phyloP scores from a whole-genome alignment of 2,888 invertebrate genomes.

The Drosophila limbata region DNA sequence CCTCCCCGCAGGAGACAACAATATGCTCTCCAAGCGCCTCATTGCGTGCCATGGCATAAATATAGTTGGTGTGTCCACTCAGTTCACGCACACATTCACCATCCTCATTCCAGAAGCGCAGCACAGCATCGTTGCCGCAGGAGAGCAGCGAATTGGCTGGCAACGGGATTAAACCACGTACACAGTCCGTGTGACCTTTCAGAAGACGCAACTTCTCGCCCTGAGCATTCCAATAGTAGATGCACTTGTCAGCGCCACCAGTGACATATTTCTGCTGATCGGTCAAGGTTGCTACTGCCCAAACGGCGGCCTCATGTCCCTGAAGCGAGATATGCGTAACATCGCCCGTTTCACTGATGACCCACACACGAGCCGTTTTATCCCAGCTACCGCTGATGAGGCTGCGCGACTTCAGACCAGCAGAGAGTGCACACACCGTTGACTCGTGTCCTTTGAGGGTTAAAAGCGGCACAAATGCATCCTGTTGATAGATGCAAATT shows the following conservation, averaged over 20 bases:
- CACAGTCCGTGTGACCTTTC: conserved; percentile 96
- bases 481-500: conserved; percentile 92
- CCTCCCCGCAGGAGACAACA: conserved; percentile 95
- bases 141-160: conserved; percentile 92
- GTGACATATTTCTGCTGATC: conserved; percentile 87
- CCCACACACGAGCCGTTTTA: conserved; percentile 94
- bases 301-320: conserved; percentile 94
- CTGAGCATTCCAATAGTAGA: conserved; percentile 92
- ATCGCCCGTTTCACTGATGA: conserved; percentile 86
- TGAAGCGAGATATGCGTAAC: conserved; percentile 87
- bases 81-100: conserved; percentile 92
- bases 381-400: conserved; percentile 97
- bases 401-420: conserved; percentile 86
- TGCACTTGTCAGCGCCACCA: conserved; percentile 96
- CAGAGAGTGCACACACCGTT: conserved; percentile 86
- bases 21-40: conserved; percentile 86
- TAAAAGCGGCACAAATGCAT: conserved; percentile 89
- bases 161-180: conserved; percentile 91
- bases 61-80: conserved; percentile 94
- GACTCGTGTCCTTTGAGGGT: conserved; percentile 90
- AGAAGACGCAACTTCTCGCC: conserved; percentile 89
- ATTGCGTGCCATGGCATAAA: conserved; percentile 90
- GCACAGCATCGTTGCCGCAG: conserved; percentile 95
- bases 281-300: conserved; percentile 89
- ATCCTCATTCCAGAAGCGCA: conserved; percentile 93